Conservation (phyloP, 2,113 vertebrate species). For the Gobiocypris rarus region DNA sequence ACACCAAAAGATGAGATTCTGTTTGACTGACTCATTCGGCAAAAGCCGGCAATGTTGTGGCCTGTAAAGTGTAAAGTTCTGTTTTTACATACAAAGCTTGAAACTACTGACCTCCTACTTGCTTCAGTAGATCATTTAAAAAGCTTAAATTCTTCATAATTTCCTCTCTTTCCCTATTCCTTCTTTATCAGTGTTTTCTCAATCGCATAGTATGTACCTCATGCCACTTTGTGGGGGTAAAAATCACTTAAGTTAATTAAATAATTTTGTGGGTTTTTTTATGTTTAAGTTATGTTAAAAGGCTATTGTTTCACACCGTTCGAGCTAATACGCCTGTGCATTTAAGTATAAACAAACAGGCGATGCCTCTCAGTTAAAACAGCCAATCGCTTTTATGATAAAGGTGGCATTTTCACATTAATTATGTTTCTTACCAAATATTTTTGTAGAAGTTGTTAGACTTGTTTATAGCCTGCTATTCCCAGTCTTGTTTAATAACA, state of each 20-base stretch:
- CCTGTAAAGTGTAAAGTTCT: not conserved
- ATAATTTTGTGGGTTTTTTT: not conserved
- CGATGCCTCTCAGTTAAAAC: not conserved
- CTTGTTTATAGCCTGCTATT: not conserved
- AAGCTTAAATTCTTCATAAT: not conserved
- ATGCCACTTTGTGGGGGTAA: not conserved
- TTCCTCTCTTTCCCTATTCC: not conserved
- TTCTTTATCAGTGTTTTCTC: not conserved
- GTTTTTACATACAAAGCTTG: slow-evolving; percentile 15
- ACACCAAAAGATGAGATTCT: not conserved
- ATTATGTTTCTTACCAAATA: not conserved
- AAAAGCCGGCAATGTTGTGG: not conserved
- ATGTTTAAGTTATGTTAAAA: not conserved
- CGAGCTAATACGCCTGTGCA: not conserved
- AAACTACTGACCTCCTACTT: not conserved
- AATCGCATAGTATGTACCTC: not conserved
- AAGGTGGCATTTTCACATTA: not conserved
- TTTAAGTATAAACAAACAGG: not conserved
- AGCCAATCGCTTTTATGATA: not conserved
- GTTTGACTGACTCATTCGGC: not conserved
- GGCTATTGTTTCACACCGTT: not conserved
- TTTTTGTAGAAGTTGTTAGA: not conserved
- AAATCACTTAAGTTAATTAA: not conserved
- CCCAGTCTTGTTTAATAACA: not conserved
- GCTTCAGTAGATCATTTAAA: not conserved